Conservation (phyloP, 2,888 invertebrate species). For the Macrophya alboannulata region DNA sequence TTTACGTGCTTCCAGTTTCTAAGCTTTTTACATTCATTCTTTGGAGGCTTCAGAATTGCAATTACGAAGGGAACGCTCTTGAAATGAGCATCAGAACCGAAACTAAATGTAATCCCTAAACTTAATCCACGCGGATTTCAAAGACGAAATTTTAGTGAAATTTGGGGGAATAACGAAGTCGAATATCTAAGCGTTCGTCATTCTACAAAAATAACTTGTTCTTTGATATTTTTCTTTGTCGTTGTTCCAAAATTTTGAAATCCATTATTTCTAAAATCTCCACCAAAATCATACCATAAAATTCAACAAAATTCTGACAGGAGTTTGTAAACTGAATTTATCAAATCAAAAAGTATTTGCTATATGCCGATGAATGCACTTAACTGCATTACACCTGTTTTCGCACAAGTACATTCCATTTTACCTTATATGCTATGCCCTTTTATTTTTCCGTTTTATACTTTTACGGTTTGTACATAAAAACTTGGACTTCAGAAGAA, state of each 20-base stretch:
- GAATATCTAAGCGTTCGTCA: not conserved
- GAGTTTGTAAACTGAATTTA: not conserved
- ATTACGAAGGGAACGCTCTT: not conserved
- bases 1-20: conserved; percentile 36
- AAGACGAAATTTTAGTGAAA: conserved; percentile 9
- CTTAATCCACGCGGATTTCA: conserved; percentile 33
- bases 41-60: conserved; percentile 19
- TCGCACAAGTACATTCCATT: not conserved
- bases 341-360: not conserved
- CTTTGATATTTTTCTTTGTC: not conserved
- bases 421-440: conserved; percentile 4
- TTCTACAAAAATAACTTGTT: not conserved
- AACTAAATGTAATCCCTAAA: conserved; percentile 12
- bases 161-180: not conserved
- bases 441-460: not conserved
- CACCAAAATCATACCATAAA: conserved; percentile 13
- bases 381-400: not conserved
- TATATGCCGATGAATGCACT: not conserved
- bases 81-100: not conserved
- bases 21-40: conserved; percentile 30
- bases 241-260: not conserved
- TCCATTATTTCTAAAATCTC: not conserved
- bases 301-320: not conserved
- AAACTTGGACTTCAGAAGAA: not conserved
- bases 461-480: conserved; percentile 18